Percentiles rank a stretch among this genome's conserved stretches.
Conservation (phyloP, 2,888 invertebrate genomes). For the Hydriomena furcata region DNA sequence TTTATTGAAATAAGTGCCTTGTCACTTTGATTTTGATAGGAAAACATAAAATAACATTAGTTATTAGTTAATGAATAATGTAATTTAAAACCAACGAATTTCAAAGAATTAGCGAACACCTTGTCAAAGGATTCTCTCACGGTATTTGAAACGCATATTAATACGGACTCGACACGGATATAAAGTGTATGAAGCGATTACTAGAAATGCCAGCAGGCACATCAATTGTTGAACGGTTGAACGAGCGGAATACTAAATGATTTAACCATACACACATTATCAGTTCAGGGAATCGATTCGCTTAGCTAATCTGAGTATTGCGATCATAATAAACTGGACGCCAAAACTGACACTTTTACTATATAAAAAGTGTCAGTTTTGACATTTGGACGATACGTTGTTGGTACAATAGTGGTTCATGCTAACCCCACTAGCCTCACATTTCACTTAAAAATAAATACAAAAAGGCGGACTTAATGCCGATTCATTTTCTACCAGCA, state of each 20-base stretch:
- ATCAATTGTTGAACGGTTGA: slow-evolving; percentile 21
- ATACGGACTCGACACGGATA: slow-evolving; percentile 33
- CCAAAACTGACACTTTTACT: too few relatives aligned
- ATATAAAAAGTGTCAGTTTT: too few relatives aligned
- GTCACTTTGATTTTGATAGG: too few relatives aligned
- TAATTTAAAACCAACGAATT: slow-evolving; percentile 18
- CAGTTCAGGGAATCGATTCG: slow-evolving; percentile 6
- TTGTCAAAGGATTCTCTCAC: slow-evolving; percentile 35
- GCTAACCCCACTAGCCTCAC: too few relatives aligned
- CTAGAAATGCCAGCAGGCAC: slow-evolving; percentile 29
- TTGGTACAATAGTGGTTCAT: too few relatives aligned
- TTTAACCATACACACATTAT: slow-evolving; percentile 4
- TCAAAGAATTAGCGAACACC: slow-evolving; percentile 24
- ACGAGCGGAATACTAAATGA: slow-evolving; percentile 27
- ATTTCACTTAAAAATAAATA: too few relatives aligned
- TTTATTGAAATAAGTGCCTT: too few relatives aligned
- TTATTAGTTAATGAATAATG: not conserved
- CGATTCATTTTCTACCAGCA: too few relatives aligned
- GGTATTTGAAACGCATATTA: slow-evolving; percentile 37
- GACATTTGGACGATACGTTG: too few relatives aligned
- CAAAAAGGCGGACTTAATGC: too few relatives aligned
- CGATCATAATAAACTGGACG: too few relatives aligned
- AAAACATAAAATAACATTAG: too few relatives aligned
- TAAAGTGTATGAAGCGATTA: slow-evolving; percentile 32
- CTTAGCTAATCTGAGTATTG: not conserved